Base-by-base conservation (phyloP, 2,113 vertebrate genomes). In the Himantopus leucocephalus region DNA sequence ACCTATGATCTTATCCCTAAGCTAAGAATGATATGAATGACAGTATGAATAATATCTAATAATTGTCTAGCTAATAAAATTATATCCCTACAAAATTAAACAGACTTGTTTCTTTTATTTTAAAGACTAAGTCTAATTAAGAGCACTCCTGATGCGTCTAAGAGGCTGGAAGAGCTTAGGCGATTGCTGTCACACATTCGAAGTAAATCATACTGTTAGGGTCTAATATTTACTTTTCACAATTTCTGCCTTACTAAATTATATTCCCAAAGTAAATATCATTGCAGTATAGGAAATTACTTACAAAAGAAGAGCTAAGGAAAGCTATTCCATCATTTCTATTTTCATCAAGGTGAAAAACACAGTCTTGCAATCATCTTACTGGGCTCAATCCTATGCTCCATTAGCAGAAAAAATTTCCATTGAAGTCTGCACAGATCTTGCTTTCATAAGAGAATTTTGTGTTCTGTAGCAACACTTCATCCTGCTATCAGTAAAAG, bases 321-420 rank as follows among this genome's bases (percentile, higher is more conserved):
- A 92, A 84, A 75, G 26, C 37, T 88, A 83, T 67, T 76, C 19
- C 17, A n/a, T 48, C 3, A 56, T 79, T 91, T 93, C 34, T 72
- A 12, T 85, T 94, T 88, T 77, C 63, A 71, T 13, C 32, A 48
- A 92, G 59, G 56, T 88, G 74, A 77, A 86, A 96, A 94, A 12
- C 6, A 39, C 8, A 9, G 27, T 64, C 23, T 53, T 74, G 48
- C 18, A 78, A 32, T 77, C 72, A 86, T 14, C 9, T 64, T 87
- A 50, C 10, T 93, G 10, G 29, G 26, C 35, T 91, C 34, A 94
- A 63, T 88, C 71, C 41, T 76, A 67, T 32, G 59, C 41, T 80
- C 32, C 47, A 74, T 77, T 62, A 92, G 67, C 29, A 94, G 63
- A 32, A 84, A 91, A 67, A 74, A 59, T 92, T 93, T 90, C 94